A percentile compares a stretch with the other conserved stretches of the same genome.
Evolutionary conservation across 2,888 invertebrate genomes (phyloP).

Genomic region (Andrena flavipes): DNA sequence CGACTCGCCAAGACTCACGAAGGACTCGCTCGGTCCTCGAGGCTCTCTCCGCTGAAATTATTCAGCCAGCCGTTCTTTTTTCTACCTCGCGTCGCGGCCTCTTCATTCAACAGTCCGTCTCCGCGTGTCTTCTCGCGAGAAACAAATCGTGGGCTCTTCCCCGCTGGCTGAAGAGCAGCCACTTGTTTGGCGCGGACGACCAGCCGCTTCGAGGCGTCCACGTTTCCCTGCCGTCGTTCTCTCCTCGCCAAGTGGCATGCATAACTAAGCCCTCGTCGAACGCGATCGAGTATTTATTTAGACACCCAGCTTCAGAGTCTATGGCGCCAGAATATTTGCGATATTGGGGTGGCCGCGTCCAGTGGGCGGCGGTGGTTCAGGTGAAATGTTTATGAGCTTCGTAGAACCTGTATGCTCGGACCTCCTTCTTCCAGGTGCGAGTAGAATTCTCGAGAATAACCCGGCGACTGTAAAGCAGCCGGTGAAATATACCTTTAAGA

Average conservation of each 20-base stretch:
- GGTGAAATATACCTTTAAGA: constrained; percentile 9
- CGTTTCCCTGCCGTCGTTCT: constrained; percentile 21
- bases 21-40: not conserved
- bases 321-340: constrained; percentile 60
- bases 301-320: constrained; percentile 20
- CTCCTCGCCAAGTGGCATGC: constrained; percentile 48
- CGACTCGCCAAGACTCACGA: not conserved
- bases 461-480: not conserved
- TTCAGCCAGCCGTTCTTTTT: constrained; percentile 7
- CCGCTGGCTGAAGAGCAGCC: constrained; percentile 22
- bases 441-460: constrained; percentile 8
- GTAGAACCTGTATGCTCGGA: constrained; percentile 8
- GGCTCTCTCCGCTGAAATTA: constrained; percentile 4
- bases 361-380: constrained; percentile 50
- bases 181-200: constrained; percentile 41
- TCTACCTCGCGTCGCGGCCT: constrained; percentile 5
- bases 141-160: constrained; percentile 41
- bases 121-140: constrained; percentile 28
- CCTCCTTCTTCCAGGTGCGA: not conserved
- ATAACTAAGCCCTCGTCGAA: constrained; percentile 54
- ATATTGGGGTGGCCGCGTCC: constrained; percentile 49
- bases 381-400: constrained; percentile 46
- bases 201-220: constrained; percentile 26
- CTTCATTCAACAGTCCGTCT: constrained; percentile 28
- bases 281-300: constrained; percentile 57